Percentiles rank a stretch among this genome's conserved stretches.
Conservation (phyloP, 2,113 vertebrate species). For the Aptenodytes forsteri region DNA sequence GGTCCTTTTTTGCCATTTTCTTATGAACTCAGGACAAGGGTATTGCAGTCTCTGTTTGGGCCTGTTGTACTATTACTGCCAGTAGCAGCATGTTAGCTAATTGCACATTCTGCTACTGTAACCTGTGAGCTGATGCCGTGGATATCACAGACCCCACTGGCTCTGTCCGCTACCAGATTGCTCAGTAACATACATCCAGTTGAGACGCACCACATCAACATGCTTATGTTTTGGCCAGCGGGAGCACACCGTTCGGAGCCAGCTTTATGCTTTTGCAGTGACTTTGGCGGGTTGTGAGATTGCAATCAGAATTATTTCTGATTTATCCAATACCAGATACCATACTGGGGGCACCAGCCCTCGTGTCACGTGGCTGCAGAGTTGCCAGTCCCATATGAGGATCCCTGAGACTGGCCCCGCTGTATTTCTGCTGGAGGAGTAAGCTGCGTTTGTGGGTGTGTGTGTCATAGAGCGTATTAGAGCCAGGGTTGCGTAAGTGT, state of each 20-base stretch:
- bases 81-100: neutral
- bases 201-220: neutral
- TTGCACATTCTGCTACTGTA: neutral
- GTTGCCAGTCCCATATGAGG: neutral
- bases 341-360: neutral
- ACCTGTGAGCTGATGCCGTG: neutral
- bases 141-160: neutral
- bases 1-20: neutral
- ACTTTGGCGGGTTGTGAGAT: neutral
- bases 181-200: neutral
- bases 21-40: neutral
- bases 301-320: neutral
- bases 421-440: neutral
- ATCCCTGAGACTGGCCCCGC: neutral
- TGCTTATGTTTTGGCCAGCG: rapidly evolving
- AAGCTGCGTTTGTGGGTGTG: neutral
- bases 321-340: neutral
- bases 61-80: neutral
- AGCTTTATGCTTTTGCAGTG: neutral
- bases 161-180: neutral
- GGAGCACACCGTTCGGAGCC: neutral
- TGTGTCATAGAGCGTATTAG: rapidly evolving
- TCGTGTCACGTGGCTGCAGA: rapidly evolving
- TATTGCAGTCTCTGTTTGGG: neutral
- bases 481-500: neutral